Evolutionary conservation across 2,797 vertebrate genomes (phyloP), one percentile per base, ranked within the genome.

Genomic region (Urophycis tenuis): DNA sequence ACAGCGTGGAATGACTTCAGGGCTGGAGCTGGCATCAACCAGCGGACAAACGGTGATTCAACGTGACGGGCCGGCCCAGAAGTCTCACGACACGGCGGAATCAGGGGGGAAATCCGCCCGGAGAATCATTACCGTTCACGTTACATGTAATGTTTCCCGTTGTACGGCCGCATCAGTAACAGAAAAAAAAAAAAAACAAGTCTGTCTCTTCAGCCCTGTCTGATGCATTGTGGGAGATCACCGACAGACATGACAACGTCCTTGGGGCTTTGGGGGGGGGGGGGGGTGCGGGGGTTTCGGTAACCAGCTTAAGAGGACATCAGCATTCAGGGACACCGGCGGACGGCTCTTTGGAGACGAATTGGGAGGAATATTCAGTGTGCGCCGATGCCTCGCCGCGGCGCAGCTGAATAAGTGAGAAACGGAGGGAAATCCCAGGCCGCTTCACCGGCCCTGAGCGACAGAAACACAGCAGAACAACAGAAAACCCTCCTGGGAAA

Each of bases 41-140:
- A 81, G 32, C 79, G 82, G 74, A 81, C 75, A 84, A 83, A 87
- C 81, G 83, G 39, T 80, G 80, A 82, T 78, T 86, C 79, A 82
- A 76, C 82, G 79, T 84, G 82, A 90, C 82, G 80, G n/a, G 17
- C 25, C 1, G 22, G 53, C 22, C 53, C 6, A 60, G 22, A 67
- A 29, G 25, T 67, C 60, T 67, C 60, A 12, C 12, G 3, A 84
- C 81, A 88, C 71, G 72, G 72, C 32, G 35, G 79, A 83, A 86
- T 86, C 81, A 1, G 45, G 85, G 45, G 85, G 87, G 86, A 88
- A 88, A 89, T 85, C 12, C 9, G 25, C 10, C 25, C 14, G 60
- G 60, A 29, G 89, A 81, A 74, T 87, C 70, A 80, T 78, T 78
- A 79, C 67, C 74, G 74, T 70, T 34, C 72, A 75, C 41, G 72